These are phyloP conservation scores for Coelinius sp. DNA, from an alignment of 2,888 invertebrate species.

Conservation along the genomic window DNA sequence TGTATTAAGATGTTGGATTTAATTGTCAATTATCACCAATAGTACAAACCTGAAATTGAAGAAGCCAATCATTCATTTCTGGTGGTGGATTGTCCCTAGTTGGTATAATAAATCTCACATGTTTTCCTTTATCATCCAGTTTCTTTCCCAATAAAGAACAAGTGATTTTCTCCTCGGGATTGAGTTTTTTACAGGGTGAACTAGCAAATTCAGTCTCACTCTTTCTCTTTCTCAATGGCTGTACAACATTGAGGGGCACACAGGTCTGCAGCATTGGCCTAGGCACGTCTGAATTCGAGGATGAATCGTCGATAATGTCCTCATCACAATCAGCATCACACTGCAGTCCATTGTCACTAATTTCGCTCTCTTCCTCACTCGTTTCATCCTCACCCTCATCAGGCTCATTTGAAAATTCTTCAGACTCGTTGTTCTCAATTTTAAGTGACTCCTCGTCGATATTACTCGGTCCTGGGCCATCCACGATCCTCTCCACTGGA, in stretches of 20 bases:
- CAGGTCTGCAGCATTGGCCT: slow-evolving; percentile 30
- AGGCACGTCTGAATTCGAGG: slow-evolving; percentile 22
- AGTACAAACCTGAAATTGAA: slow-evolving; percentile 79
- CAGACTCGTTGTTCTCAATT: slow-evolving; percentile 58
- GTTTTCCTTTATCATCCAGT: slow-evolving; percentile 67
- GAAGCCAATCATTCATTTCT: slow-evolving; percentile 82
- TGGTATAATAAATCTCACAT: slow-evolving; percentile 75
- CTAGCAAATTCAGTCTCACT: slow-evolving; percentile 62
- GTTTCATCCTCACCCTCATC: slow-evolving; percentile 66
- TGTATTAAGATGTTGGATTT: neutral
- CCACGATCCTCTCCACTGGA: slow-evolving; percentile 64
- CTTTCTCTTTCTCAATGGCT: slow-evolving; percentile 66
- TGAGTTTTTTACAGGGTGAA: slow-evolving; percentile 73
- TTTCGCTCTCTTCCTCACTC: slow-evolving; percentile 65
- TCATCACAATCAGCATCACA: slow-evolving; percentile 62
- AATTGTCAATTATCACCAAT: neutral
- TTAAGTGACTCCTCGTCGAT: slow-evolving; percentile 56
- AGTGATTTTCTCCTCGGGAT: slow-evolving; percentile 70
- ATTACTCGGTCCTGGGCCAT: slow-evolving; percentile 66
- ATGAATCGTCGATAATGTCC: slow-evolving; percentile 48
- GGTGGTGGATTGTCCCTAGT: slow-evolving; percentile 87
- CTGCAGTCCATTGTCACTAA: slow-evolving; percentile 62
- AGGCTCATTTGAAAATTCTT: slow-evolving; percentile 63
- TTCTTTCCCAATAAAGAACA: slow-evolving; percentile 53
- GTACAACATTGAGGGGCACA: slow-evolving; percentile 48